Conservation (phyloP, 1,140 invertebrate genomes). For the Drosophila ambigua region DNA sequence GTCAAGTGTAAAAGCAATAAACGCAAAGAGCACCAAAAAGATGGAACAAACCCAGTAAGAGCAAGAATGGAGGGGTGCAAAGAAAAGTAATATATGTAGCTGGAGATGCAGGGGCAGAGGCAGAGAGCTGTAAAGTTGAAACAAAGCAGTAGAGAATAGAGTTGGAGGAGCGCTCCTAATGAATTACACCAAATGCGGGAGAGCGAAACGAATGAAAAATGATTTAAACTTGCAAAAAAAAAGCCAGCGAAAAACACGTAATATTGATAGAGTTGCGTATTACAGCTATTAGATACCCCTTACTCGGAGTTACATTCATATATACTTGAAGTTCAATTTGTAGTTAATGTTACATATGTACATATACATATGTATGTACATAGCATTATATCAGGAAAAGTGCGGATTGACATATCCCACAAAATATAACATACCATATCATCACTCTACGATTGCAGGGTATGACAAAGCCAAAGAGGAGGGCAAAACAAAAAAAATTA, state of each 20-base stretch:
- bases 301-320: too few relatives aligned
- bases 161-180: slow-evolving; percentile 60
- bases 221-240: slow-evolving; percentile 25
- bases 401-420: too few relatives aligned
- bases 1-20: slow-evolving; percentile 79
- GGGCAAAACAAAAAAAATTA: slow-evolving; percentile 57
- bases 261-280: too few relatives aligned
- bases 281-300: too few relatives aligned
- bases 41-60: slow-evolving; percentile 16
- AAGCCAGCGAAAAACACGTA: neutral
- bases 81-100: too few relatives aligned
- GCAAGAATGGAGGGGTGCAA: neutral
- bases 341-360: too few relatives aligned
- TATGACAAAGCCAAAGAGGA: slow-evolving; percentile 2
- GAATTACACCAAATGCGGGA: slow-evolving; percentile 78
- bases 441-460: too few relatives aligned
- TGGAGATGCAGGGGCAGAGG: too few relatives aligned
- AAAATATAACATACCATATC: too few relatives aligned
- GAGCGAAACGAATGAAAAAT: slow-evolving; percentile 49
- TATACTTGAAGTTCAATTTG: too few relatives aligned
- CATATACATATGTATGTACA: too few relatives aligned
- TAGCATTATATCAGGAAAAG: too few relatives aligned
- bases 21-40: slow-evolving; percentile 38
- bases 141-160: slow-evolving; percentile 23
- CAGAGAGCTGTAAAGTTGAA: neutral